Evolutionary conservation across 2,113 vertebrate genomes (phyloP), one percentile per base, ranked within the genome.

Genomic region (Erythrocercus mccallii): DNA sequence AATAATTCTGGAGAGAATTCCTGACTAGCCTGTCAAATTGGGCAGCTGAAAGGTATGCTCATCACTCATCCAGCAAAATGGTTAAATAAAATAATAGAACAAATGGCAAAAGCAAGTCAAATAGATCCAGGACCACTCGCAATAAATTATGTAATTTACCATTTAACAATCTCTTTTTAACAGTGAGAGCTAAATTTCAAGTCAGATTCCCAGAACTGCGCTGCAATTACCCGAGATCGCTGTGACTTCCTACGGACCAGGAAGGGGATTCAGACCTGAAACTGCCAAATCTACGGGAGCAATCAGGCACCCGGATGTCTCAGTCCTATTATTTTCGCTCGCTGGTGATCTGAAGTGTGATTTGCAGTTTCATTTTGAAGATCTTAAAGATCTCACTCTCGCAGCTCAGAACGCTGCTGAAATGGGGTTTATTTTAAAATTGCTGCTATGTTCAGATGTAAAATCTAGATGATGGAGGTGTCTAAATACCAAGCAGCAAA

Each of bases 21-120:
- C 74, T 79, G 68, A 76, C 81, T 33, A 65, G 60, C 79, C 57
- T 94, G 91, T 82, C 58, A 81, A 68, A 79, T 11, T 24, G 86
- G 79, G 92, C 65, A 92, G 78, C 54, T 61, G 70, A 85, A 93
- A 96, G 90, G 90, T 47, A 60, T 11, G 33, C 65, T 56, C 81
- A 83, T 92, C 92, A 91, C 69, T 94, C 86, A 88, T 31, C 66
- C 24, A 13, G 85, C 71, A 80, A 81, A 79, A 92, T 7, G 66
- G 69, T 88, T 94, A 92, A 85, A 87, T 92, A 91, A 94, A 95
- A 83, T 95, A 80, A 92, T 54, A 90, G 74, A 86, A 93, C 81
- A 79, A 95, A 62, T 73, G 81, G 88, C 19, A 86, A 86, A 84
- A 95, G 76, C 51, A 86, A 93, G 72, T 88, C 78, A 81, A 94